phyloP scores from a whole-genome alignment of 2,888 invertebrate species.

The Standfussiana lucernea region DNA sequence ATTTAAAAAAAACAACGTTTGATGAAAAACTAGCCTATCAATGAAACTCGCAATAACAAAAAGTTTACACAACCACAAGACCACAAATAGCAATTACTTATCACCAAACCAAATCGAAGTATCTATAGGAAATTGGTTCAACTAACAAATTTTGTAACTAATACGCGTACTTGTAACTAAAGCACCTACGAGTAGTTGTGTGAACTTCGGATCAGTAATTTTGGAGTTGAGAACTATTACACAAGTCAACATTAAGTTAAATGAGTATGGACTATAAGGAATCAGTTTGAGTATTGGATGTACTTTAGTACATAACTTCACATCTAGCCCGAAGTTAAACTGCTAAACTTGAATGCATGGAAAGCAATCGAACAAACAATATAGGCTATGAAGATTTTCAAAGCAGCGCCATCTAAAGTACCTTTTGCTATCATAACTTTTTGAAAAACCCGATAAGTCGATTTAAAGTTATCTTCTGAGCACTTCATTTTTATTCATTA shows the following conservation, averaged over 20 bases:
- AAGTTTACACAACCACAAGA: not conserved
- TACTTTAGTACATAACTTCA: not conserved
- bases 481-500: too few species aligned
- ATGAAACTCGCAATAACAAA: not conserved
- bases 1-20: not conserved
- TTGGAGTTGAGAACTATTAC: slow-evolving; percentile 28
- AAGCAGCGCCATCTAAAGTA: too few species aligned
- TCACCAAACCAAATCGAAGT: slow-evolving; percentile 10
- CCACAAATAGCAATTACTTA: slow-evolving; percentile 16
- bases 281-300: slow-evolving; percentile 10
- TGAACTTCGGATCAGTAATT: slow-evolving; percentile 27
- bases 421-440: too few species aligned
- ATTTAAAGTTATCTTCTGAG: too few species aligned
- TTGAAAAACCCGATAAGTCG: too few species aligned
- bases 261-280: slow-evolving; percentile 29
- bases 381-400: too few species aligned
- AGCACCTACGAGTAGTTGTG: slow-evolving; percentile 15
- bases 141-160: slow-evolving; percentile 34
- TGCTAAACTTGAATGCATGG: too few species aligned
- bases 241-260: slow-evolving; percentile 45
- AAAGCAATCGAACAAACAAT: too few species aligned
- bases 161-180: slow-evolving; percentile 15
- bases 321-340: too few species aligned
- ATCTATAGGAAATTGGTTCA: slow-evolving; percentile 32
- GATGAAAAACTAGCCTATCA: not conserved